These are phyloP conservation scores for Mallotus villosus DNA, from an alignment of 2,797 vertebrate species.

Conservation along the genomic window DNA sequence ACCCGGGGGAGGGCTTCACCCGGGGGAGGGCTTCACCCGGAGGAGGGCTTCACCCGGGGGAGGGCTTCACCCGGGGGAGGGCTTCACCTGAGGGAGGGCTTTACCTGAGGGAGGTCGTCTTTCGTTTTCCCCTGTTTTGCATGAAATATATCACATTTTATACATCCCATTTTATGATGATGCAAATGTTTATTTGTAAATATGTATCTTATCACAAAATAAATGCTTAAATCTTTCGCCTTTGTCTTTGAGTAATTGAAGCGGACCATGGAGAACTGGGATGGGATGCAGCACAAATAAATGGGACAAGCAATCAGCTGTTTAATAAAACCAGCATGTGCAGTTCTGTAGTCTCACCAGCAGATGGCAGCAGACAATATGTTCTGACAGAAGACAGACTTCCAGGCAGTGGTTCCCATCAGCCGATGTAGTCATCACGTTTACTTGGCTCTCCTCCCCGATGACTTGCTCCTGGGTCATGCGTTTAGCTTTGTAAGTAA, in stretches of 20 bases:
- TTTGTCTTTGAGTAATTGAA: neutral
- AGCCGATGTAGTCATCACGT: conserved; percentile 51
- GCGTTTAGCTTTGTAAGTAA: conserved; percentile 46
- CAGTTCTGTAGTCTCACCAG: conserved; percentile 33
- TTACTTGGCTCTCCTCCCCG: conserved; percentile 47
- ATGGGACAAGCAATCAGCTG: no score
- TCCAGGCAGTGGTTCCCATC: neutral
- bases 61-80: conserved; percentile 37
- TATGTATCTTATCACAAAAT: conserved; percentile 51
- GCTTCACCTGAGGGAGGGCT: conserved; percentile 10
- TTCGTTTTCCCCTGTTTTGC: conserved; percentile 36
- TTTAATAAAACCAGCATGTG: neutral
- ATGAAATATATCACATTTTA: conserved; percentile 50
- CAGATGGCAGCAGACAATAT: conserved; percentile 64
- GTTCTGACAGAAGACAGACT: neutral
- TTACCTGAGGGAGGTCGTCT: conserved; percentile 36
- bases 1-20: no score
- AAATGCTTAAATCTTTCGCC: conserved; percentile 60
- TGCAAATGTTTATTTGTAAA: conserved; percentile 54
- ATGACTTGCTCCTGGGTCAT: conserved; percentile 50
- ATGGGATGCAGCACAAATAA: neutral
- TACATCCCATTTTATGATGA: conserved; percentile 29
- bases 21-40: no score
- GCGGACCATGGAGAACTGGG: neutral
- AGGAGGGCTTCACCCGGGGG: conserved; percentile 40